Percentiles rank a stretch among this genome's conserved stretches.
Evolutionary conservation across 2,797 vertebrate species (phyloP).

Genomic region (Anabacerthia variegaticeps): DNA sequence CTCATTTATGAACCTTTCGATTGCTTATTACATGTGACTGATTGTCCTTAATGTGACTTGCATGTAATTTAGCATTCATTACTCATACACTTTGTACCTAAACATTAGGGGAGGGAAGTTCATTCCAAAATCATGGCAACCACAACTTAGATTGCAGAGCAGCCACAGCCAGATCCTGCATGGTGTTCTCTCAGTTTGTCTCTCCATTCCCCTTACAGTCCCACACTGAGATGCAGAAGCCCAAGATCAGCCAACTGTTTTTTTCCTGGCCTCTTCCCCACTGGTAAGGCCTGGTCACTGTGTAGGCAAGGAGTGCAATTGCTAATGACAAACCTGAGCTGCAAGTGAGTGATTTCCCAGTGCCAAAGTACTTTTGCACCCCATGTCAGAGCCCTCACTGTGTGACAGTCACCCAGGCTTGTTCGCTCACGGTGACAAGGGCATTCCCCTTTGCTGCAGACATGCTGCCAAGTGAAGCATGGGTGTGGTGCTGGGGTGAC

Average conservation of each 20-base stretch:
- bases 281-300: rapidly evolving
- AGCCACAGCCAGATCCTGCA: neutral
- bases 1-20: conserved; percentile 77
- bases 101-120: neutral
- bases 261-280: neutral
- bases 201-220: neutral
- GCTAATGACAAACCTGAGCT: neutral
- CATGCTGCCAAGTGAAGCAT: neutral
- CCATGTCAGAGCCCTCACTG: rapidly evolving
- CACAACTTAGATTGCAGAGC: neutral
- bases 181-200: neutral
- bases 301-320: rapidly evolving
- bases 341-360: neutral
- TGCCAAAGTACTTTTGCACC: neutral
- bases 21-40: conserved; percentile 62
- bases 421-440: neutral
- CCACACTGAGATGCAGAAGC: neutral
- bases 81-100: conserved; percentile 49
- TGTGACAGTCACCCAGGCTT: neutral
- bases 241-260: neutral
- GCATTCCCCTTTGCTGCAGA: neutral
- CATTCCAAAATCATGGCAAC: neutral
- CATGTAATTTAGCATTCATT: conserved; percentile 72
- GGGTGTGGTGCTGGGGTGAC: rapidly evolving
- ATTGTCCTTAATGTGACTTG: conserved; percentile 76